Evolutionary conservation across 2,797 vertebrate species (phyloP).

Genomic region (Lepilemur ruficaudatus): DNA sequence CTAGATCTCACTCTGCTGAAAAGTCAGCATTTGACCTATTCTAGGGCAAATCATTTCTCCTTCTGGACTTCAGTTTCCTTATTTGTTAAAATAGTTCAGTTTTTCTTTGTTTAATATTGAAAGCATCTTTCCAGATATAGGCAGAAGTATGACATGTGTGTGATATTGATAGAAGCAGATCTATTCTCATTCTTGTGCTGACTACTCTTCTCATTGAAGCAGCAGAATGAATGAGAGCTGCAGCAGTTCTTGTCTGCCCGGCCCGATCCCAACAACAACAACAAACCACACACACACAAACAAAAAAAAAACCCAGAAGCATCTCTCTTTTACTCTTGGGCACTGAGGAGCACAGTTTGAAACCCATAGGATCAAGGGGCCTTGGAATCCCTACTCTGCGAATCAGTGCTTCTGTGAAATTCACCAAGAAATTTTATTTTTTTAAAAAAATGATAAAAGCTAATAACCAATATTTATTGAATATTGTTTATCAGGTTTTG

Average conservation of each 20-base stretch:
- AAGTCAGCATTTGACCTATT: not conserved
- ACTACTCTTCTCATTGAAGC: not conserved
- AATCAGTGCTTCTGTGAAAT: not conserved
- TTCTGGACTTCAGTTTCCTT: not conserved
- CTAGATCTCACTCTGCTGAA: not conserved
- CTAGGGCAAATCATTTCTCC: not conserved
- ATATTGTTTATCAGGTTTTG: not conserved
- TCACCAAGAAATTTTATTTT: not conserved
- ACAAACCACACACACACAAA: too few relatives aligned
- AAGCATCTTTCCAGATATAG: not conserved
- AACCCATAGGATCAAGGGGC: not conserved
- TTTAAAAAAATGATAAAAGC: not conserved
- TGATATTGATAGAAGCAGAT: not conserved
- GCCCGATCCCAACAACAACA: too few relatives aligned
- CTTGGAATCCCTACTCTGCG: not conserved
- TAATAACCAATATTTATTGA: not conserved
- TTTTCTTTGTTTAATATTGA: not conserved
- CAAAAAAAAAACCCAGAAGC: not conserved
- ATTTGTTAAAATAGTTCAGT: not conserved
- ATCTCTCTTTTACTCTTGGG: not conserved
- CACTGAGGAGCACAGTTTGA: not conserved
- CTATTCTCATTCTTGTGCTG: not conserved
- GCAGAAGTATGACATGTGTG: not conserved
- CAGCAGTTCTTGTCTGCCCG: accelerated
- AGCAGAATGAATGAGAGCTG: not conserved